Conservation (phyloP, 2,888 invertebrate genomes). For the Drosophila demipolita region DNA sequence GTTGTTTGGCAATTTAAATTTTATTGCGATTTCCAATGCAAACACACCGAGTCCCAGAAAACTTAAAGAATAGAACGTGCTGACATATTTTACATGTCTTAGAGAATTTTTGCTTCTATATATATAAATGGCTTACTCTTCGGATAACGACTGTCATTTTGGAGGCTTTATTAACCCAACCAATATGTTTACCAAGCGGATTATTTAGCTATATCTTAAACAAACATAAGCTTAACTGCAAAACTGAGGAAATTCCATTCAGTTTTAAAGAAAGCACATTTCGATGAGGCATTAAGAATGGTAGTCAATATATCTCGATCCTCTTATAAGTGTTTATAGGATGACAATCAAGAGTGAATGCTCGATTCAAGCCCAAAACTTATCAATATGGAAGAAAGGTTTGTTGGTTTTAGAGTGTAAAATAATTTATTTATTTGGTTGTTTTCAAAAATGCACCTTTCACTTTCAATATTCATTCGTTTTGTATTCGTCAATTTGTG, state of each 20-base stretch:
- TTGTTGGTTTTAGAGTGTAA: background rate
- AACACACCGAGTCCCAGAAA: slow-evolving; percentile 17
- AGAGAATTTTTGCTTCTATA: slow-evolving; percentile 59
- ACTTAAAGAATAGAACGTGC: slow-evolving; percentile 38
- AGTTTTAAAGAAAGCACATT: background rate
- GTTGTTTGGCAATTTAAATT: slow-evolving; percentile 67
- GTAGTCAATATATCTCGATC: background rate
- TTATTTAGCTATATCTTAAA: background rate
- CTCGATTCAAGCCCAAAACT: too few species aligned
- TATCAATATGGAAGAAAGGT: too few species aligned
- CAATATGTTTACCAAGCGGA: background rate
- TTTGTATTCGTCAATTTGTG: background rate
- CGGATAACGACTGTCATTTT: slow-evolving; percentile 26
- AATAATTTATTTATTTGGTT: background rate
- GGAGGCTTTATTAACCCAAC: slow-evolving; percentile 15
- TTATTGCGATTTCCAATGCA: slow-evolving; percentile 70
- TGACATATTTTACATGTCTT: slow-evolving; percentile 37
- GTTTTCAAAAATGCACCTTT: background rate
- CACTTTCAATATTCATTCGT: background rate
- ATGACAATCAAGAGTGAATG: too few species aligned
- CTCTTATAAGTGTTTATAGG: too few species aligned
- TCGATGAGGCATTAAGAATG: background rate
- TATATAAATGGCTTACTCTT: slow-evolving; percentile 20
- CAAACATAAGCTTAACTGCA: background rate
- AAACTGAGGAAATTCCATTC: background rate